A percentile compares a stretch with the other conserved stretches of the same genome.
phyloP scores from a whole-genome alignment of 2,888 invertebrate genomes.

The Hylaea fasciaria region DNA sequence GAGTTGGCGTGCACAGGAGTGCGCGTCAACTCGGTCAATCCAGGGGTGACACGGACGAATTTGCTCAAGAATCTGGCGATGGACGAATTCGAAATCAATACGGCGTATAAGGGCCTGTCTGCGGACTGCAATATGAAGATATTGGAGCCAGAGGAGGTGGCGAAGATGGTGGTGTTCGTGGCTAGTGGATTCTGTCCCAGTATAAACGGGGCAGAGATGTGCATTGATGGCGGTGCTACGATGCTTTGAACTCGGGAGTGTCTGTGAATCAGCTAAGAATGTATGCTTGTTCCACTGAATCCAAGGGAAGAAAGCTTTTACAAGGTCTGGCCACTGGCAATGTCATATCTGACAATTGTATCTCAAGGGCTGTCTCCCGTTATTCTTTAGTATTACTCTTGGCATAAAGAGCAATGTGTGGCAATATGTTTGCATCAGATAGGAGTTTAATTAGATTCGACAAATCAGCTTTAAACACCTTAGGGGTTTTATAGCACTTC shows the following conservation, averaged over 20 bases:
- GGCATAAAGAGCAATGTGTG: too few species aligned
- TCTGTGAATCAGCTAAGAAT: neutral
- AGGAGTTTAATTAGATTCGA: too few species aligned
- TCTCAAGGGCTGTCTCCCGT: too few species aligned
- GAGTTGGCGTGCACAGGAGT: constrained; percentile 56
- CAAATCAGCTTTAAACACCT: too few species aligned
- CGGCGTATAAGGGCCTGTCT: constrained; percentile 40
- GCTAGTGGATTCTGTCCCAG: constrained; percentile 60
- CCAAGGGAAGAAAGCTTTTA: too few species aligned
- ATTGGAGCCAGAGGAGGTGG: constrained; percentile 59
- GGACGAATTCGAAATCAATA: constrained; percentile 48
- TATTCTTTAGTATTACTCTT: too few species aligned
- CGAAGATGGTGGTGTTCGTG: constrained; percentile 60
- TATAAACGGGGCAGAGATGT: constrained; percentile 58
- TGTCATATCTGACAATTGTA: too few species aligned
- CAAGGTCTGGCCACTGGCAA: too few species aligned
- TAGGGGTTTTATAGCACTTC: too few species aligned
- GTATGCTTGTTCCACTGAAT: too few species aligned
- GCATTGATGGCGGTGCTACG: constrained; percentile 35
- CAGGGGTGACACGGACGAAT: constrained; percentile 55
- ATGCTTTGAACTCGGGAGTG: constrained; percentile 14
- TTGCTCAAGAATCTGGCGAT: constrained; percentile 51
- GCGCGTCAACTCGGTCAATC: constrained; percentile 57
- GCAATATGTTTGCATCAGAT: too few species aligned
- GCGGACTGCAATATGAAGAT: constrained; percentile 41